Percentiles rank a stretch among this genome's conserved stretches.
Conservation (phyloP, 1,140 invertebrate genomes). For the Drosophila nigrodunni region DNA sequence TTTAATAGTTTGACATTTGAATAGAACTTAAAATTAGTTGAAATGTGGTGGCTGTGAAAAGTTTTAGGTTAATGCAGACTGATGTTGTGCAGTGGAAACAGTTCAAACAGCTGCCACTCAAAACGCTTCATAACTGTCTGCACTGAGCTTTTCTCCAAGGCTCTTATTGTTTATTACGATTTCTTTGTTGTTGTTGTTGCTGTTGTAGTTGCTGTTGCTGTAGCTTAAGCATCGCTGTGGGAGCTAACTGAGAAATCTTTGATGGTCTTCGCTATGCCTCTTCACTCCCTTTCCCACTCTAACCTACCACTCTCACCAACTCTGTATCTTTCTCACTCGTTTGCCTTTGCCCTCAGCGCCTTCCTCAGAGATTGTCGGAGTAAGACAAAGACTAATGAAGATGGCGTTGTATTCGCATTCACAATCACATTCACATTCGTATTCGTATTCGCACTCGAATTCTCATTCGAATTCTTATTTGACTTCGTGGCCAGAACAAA, state of each 20-base stretch:
- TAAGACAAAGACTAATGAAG: slow-evolving; percentile 78
- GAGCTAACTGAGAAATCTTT: slow-evolving; percentile 55
- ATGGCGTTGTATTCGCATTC: slow-evolving; percentile 56
- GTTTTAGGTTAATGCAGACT: not conserved
- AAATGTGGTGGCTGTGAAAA: not conserved
- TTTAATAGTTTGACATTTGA: too few species aligned
- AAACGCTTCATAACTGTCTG: slow-evolving; percentile 13
- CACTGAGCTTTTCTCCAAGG: not conserved
- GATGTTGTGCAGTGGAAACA: slow-evolving; percentile 22
- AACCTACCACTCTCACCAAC: not conserved
- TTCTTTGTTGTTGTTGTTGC: slow-evolving; percentile 7
- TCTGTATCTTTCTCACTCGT: slow-evolving; percentile 1
- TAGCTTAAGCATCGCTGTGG: slow-evolving; percentile 57
- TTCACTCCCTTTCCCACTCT: not conserved
- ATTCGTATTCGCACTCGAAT: slow-evolving; percentile 33
- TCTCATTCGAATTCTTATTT: slow-evolving; percentile 37
- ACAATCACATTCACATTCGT: slow-evolving; percentile 28
- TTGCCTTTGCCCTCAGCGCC: slow-evolving; percentile 4
- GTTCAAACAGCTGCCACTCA: slow-evolving; percentile 2
- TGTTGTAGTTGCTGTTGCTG: slow-evolving; percentile 31
- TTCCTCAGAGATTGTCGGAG: slow-evolving; percentile 17
- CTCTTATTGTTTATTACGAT: slow-evolving; percentile 32
- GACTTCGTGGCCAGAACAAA: slow-evolving; percentile 68
- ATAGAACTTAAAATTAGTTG: not conserved
- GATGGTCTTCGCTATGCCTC: slow-evolving; percentile 31